Base-by-base conservation (phyloP, 37 sponge, comb jelly and placozoan genomes). In the Geodia barretti region DNA sequence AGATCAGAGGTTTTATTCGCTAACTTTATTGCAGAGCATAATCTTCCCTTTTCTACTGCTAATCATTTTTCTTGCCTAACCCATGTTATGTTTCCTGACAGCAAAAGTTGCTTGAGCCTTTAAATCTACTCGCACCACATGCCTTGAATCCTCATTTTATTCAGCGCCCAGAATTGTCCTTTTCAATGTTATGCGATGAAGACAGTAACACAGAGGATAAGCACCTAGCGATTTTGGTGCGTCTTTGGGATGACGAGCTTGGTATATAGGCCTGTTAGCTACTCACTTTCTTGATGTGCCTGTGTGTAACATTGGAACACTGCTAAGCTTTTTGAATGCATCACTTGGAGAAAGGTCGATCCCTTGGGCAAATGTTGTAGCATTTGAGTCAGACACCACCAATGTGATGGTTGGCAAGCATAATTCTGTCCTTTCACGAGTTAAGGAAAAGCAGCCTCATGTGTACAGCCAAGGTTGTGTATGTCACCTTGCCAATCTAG, bases 361-460 rank as follows among this genome's bases (percentile, higher is more conserved):
- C 14, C 54, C 54, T 47, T 47, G 54, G 54, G 54, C 7, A 17
- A 47, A 47, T 47, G 54, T 47, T 47, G 54, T 47, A 17, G 54
- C 54, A 47, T 47, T 47, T 47, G 54, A 47, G 54, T 47, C 54
- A 47, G 54, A 47, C 54, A 47, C 54, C 54, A 47, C 54, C 7
- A 47, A 47, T 67, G 85, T 77, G 11, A 83, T 83, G 83, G 26
- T 83, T 11, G 75, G 83, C 19, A 60, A 60, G 37, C 85, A 84
- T 30, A 74, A 74, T 40, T 39, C 30, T 63, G 75, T 73, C 4
- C 31, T 68, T 42, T 73, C 74, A 36, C 47, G 74, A 24, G 38
- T 73, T 8, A 75, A 84, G 28, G 20, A 68, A 43, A 67, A 68
- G 54, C 60, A 66, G 23, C 73, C 76, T 43, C 17, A 31, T 77